phyloP scores from a whole-genome alignment of 2,113 vertebrate species.

The Indicator maculatus region DNA sequence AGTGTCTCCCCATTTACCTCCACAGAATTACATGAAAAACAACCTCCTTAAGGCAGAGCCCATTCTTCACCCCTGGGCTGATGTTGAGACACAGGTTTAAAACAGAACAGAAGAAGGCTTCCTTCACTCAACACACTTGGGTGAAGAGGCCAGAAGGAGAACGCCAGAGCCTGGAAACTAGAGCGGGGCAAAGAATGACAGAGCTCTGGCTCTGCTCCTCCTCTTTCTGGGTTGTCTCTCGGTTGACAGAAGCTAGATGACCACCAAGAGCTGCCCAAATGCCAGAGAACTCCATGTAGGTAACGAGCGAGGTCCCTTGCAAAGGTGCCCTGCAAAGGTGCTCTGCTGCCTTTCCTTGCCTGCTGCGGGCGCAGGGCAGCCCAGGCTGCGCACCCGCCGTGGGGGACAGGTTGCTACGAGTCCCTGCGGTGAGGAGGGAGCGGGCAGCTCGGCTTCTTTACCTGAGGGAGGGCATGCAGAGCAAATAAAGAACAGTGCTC shows the following conservation, averaged over 20 bases:
- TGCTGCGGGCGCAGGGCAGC: not conserved
- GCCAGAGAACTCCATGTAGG: not conserved
- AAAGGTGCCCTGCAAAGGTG: not conserved
- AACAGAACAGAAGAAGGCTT: conserved; percentile 59
- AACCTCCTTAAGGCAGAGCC: conserved; percentile 48
- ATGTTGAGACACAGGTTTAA: conserved; percentile 63
- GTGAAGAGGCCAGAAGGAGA: conserved; percentile 66
- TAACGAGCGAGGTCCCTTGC: not conserved
- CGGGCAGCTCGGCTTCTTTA: conserved; percentile 51
- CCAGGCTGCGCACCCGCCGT: not conserved
- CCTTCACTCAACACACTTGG: conserved; percentile 65
- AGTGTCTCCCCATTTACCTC: conserved; percentile 51
- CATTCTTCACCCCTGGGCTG: conserved; percentile 57
- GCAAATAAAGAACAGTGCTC: conserved; percentile 44
- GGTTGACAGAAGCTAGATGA: not conserved
- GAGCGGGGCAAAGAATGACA: not conserved
- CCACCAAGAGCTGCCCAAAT: not conserved
- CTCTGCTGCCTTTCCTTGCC: not conserved
- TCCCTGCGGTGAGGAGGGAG: conserved; percentile 8
- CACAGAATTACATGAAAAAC: conserved; percentile 57
- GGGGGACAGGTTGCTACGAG: conserved; percentile 32
- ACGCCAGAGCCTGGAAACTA: conserved; percentile 36
- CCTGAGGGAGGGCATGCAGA: conserved; percentile 41
- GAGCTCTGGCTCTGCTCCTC: not conserved
- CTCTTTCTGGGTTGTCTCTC: not conserved